Evolutionary conservation across 2,888 invertebrate genomes (phyloP).

Genomic region (Xylota sylvarum): DNA sequence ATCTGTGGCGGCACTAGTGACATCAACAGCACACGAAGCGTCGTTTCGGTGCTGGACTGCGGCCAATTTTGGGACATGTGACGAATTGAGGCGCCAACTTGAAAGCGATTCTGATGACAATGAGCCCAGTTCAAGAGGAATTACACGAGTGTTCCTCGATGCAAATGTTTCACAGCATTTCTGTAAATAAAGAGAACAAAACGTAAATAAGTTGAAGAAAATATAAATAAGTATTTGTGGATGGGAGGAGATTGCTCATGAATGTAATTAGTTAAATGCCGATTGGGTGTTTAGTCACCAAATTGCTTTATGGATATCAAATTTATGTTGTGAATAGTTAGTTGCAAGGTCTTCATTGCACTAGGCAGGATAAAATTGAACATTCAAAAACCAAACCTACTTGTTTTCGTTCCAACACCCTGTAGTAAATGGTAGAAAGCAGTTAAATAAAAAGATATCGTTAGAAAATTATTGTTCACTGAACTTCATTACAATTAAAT

Average conservation of each 20-base stretch:
- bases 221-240: constrained; percentile 7
- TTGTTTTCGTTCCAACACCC: too few species aligned
- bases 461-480: too few species aligned
- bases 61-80: constrained; percentile 76
- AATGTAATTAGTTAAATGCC: too few species aligned
- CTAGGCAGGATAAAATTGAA: too few species aligned
- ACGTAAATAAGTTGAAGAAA: neutral
- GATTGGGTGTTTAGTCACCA: too few species aligned
- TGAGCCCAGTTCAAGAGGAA: constrained; percentile 16
- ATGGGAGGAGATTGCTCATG: too few species aligned
- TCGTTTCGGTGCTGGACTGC: constrained; percentile 72
- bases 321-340: too few species aligned
- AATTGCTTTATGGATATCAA: too few species aligned
- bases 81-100: constrained; percentile 73
- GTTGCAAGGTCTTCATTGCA: too few species aligned
- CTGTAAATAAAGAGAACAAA: constrained; percentile 63
- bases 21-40: constrained; percentile 73
- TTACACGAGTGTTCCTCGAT: constrained; percentile 44
- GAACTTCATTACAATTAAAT: neutral
- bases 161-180: constrained; percentile 62
- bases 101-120: constrained; percentile 48
- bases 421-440: too few species aligned
- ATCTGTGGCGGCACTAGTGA: constrained; percentile 50
- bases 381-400: too few species aligned
- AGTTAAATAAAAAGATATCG: too few species aligned